These are phyloP conservation scores for Rattus rattus DNA, from an alignment of 2,113 vertebrate genomes.

Conservation along the genomic window DNA sequence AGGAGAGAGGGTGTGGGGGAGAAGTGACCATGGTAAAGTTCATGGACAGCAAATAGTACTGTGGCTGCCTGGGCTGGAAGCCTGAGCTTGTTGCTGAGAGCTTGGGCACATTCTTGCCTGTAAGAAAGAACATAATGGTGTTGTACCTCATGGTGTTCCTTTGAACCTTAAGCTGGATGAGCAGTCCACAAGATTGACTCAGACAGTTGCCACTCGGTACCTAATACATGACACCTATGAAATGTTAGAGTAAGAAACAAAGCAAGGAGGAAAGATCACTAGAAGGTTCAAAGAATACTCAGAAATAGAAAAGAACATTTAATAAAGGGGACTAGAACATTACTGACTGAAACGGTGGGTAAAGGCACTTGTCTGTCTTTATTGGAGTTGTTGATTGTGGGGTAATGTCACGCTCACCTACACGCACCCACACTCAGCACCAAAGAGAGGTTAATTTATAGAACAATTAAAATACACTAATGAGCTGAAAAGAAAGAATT, in stretches of 20 bases:
- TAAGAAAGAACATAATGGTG: background rate
- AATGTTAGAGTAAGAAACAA: background rate
- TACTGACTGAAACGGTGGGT: background rate
- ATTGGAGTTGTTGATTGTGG: background rate
- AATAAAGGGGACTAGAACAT: background rate
- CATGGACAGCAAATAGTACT: background rate
- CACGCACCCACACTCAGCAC: background rate
- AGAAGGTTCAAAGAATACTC: background rate
- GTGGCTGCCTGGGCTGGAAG: background rate
- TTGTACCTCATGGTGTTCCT: background rate
- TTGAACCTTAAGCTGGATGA: slow-evolving; percentile 12
- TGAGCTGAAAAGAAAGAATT: background rate
- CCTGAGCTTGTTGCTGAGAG: background rate
- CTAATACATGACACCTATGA: background rate
- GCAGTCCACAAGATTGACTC: background rate
- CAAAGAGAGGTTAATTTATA: background rate
- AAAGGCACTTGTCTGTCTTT: background rate
- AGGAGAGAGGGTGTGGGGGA: background rate
- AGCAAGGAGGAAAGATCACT: background rate
- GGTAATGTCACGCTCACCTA: background rate
- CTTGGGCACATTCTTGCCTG: background rate
- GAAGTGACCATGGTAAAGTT: background rate
- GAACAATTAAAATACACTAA: background rate
- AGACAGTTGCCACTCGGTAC: background rate
- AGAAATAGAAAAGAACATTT: background rate